These are phyloP conservation scores for Orthosia incerta DNA, from an alignment of 2,888 invertebrate species.

Conservation along the genomic window DNA sequence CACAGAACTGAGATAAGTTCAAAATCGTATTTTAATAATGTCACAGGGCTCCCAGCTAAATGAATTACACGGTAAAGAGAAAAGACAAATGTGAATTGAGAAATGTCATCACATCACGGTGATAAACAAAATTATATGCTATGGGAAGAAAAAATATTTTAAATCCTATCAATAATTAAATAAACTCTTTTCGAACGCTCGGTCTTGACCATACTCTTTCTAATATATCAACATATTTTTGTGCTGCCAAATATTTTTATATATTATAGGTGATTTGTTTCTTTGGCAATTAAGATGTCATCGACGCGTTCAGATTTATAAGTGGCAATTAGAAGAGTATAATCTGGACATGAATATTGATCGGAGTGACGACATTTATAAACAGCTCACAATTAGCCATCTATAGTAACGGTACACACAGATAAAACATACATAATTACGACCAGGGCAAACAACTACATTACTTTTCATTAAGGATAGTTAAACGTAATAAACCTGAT, in stretches of 20 bases:
- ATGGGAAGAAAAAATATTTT: constrained; percentile 9
- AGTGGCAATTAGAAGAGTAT: constrained; percentile 86
- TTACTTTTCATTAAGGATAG: constrained; percentile 68
- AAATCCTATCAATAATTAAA: neutral
- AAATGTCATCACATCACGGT: constrained; percentile 11
- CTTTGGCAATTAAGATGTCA: constrained; percentile 88
- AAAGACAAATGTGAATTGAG: constrained; percentile 19
- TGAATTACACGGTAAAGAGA: constrained; percentile 16
- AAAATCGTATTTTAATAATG: constrained; percentile 26
- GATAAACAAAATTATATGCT: constrained; percentile 15
- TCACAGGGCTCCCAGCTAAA: neutral
- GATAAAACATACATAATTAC: constrained; percentile 65
- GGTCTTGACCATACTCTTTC: constrained; percentile 33
- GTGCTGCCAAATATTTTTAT: constrained; percentile 76
- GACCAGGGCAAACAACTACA: constrained; percentile 66
- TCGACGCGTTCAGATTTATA: constrained; percentile 86
- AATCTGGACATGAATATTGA: constrained; percentile 88
- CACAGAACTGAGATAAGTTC: constrained; percentile 13
- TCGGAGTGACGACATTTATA: constrained; percentile 82
- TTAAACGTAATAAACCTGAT: constrained; percentile 58
- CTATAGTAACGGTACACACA: constrained; percentile 74
- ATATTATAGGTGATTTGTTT: constrained; percentile 83
- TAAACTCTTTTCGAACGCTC: constrained; percentile 12
- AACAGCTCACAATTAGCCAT: constrained; percentile 83
- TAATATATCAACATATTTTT: constrained; percentile 55